Evolutionary conservation across 2,888 invertebrate genomes (phyloP).

Genomic region (Conchocele bisecta): DNA sequence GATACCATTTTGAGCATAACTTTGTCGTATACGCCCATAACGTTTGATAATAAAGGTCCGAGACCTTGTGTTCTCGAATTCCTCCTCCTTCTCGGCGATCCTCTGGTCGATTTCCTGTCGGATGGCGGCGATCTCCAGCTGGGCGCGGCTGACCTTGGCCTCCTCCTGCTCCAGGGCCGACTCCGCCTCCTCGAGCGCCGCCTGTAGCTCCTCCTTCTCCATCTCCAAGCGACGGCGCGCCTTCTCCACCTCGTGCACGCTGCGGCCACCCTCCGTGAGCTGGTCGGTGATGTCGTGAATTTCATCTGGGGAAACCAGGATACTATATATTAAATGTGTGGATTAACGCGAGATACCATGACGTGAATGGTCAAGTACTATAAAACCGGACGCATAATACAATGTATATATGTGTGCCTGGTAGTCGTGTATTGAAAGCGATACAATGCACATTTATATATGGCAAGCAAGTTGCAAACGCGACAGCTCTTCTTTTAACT

Average conservation of each 20-base stretch:
- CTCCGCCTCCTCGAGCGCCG: slow-evolving; percentile 99
- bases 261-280: slow-evolving; percentile 99
- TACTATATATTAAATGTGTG: no score
- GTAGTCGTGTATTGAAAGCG: no score
- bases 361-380: no score
- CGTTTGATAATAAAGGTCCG: no score
- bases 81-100: slow-evolving; percentile 99
- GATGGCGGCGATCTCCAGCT: slow-evolving; percentile 98
- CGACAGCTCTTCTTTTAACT: no score
- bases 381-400: no score
- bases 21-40: no score
- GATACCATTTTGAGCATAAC: no score
- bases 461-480: no score
- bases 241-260: slow-evolving; percentile 99
- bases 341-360: no score
- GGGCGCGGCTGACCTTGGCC: slow-evolving; percentile 95
- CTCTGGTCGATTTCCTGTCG: slow-evolving; percentile 99
- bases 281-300: slow-evolving; percentile 99
- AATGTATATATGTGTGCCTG: no score
- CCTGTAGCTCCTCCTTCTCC: slow-evolving; percentile 99
- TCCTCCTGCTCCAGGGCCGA: slow-evolving; percentile 99
- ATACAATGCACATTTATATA: no score
- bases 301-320: slow-evolving; percentile 91
- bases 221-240: slow-evolving; percentile 98
- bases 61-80: slow-evolving; percentile 97